These are phyloP conservation scores for Ornithoptera priamus DNA, from an alignment of 2,888 invertebrate species.

Conservation along the genomic window DNA sequence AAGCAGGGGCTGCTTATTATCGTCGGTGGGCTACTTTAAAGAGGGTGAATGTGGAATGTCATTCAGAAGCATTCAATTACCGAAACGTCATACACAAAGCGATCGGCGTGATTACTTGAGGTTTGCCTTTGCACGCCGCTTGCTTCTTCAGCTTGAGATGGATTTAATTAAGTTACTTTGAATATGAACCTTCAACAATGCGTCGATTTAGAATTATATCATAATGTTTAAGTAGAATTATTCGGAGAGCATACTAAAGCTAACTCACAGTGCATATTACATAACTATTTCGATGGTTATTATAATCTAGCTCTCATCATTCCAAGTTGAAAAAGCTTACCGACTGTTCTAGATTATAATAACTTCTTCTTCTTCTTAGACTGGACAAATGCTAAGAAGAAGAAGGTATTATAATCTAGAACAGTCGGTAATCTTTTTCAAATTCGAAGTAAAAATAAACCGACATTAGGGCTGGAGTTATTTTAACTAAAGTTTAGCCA, in stretches of 20 bases:
- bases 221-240: neutral
- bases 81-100: slow-evolving; percentile 29
- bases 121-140: slow-evolving; percentile 14
- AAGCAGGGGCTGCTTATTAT: slow-evolving; percentile 4
- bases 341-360: no score
- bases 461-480: no score
- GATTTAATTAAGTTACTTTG: slow-evolving; percentile 13
- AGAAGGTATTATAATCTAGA: no score
- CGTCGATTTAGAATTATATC: neutral
- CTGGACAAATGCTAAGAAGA: no score
- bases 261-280: neutral
- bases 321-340: no score
- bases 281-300: neutral
- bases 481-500: no score
- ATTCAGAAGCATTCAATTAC: slow-evolving; percentile 29
- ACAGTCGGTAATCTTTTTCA: no score
- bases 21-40: slow-evolving; percentile 1
- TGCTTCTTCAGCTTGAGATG: slow-evolving; percentile 5
- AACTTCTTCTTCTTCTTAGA: no score
- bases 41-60: slow-evolving; percentile 25
- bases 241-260: neutral
- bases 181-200: neutral
- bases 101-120: slow-evolving; percentile 25
- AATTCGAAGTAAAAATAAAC: no score
- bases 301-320: no score